Base-by-base conservation (phyloP, 2,797 vertebrate species). In the Microctenopoma steveboyesi region DNA sequence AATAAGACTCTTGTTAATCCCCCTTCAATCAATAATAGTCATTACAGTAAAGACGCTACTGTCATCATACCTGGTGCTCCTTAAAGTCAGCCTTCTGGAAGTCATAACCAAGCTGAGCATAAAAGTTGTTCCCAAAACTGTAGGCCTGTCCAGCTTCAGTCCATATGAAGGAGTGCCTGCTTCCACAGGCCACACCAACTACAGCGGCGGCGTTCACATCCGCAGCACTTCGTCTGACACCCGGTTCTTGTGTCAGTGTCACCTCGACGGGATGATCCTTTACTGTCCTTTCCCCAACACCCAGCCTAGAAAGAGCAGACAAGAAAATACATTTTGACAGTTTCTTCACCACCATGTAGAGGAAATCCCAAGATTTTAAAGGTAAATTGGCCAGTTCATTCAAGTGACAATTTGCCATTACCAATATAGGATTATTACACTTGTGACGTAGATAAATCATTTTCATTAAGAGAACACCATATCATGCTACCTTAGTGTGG, bases 51-150 rank as follows among this genome's bases (percentile, higher is more conserved):
- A 60, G 3, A 46, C 15, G 15, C 3, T 13, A 35, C 9, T 6
- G 39, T 70, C 46, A 6, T 37, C 60, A 15, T 84, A 90, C 86
- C 87, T 90, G 87, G 66, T 89, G 76, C 65, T 87, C 85, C 76
- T 90, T 89, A 72, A 86, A 90, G 81, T 86, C 78, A 5, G 68
- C 67, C 65, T 67, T 86, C 73, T 77, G 77, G 78, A 91, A 82
- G 72, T 90, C 76, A 35, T 87, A 84, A 25, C 85, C 80, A 0
- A 85, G 71, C 58, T 89, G 88, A 42, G 84, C 71, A 1, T 89
- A 86, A 55, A 88, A 86, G 79, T 91, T 91, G 80, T 90, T 92
- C 16, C 85, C 86, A 61, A 91, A 91, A 50, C 85, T 57, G 71
- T 64, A 89, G 56, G 59, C 76, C 51, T 62, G 81, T 4, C 86